Conservation (phyloP, 2,888 invertebrate genomes). For the Stenoptilia bipunctidactyla region DNA sequence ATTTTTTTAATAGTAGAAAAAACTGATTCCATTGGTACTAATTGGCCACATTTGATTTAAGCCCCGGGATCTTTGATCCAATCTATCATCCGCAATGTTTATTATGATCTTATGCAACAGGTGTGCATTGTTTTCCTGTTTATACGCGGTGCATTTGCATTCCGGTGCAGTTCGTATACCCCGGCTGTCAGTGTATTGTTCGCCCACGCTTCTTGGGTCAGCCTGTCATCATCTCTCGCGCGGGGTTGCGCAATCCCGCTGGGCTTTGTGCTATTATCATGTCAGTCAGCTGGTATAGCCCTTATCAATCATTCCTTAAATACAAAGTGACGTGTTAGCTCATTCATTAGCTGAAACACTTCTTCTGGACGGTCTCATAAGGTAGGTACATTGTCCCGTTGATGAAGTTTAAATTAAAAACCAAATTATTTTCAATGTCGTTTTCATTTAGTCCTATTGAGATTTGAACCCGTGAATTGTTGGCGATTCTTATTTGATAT, state of each 20-base stretch:
- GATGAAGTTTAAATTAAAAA: too few relatives aligned
- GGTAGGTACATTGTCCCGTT: too few relatives aligned
- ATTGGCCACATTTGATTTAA: too few relatives aligned
- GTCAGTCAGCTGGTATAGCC: constrained; percentile 23
- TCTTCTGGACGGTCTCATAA: too few relatives aligned
- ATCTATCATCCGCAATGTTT: background rate
- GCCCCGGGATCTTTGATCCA: too few relatives aligned
- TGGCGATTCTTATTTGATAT: too few relatives aligned
- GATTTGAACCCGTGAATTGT: too few relatives aligned
- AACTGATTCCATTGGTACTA: too few relatives aligned
- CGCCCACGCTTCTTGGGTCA: constrained; percentile 27
- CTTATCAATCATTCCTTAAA: constrained; percentile 19
- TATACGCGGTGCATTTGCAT: constrained; percentile 41
- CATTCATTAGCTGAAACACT: too few relatives aligned
- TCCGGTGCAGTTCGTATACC: constrained; percentile 61
- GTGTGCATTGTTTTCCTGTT: background rate
- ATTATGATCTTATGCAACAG: constrained; percentile 1
- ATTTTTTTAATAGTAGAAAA: too few relatives aligned
- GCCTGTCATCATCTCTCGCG: constrained; percentile 37
- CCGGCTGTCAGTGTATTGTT: constrained; percentile 40
- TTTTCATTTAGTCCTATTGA: too few relatives aligned
- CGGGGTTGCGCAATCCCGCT: constrained; percentile 27
- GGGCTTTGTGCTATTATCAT: constrained; percentile 26
- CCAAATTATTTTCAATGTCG: too few relatives aligned
- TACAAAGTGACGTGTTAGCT: background rate